Evolutionary conservation across 2,888 invertebrate genomes (phyloP), one percentile per base, ranked within the genome.

Genomic region (Elaeidobius kamerunicus): DNA sequence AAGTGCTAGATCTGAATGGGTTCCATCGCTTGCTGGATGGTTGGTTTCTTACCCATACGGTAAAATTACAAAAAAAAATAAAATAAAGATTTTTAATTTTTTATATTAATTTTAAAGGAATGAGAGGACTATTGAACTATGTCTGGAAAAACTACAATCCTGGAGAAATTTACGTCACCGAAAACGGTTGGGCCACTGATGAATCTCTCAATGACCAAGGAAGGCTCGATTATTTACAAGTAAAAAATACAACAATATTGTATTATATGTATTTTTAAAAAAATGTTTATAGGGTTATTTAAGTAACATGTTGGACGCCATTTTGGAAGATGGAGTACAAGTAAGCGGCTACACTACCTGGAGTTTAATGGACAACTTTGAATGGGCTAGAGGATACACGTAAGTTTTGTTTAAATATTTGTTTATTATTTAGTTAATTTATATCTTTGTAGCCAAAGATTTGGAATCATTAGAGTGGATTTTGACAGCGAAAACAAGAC

Each of bases 131-230:
- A 1, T 65, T 85, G 0, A 68, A 74, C 14, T 77, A 78, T 72
- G 75, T 70, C 20, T 67, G 64, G 56, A 50, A 56, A 1, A 60
- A 65, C 17, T 70, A 68, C 52, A 57, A 61, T 36, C 79, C 82
- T 65, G 79, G 80, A 0, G 69, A 75, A 36, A 72, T 84, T 6
- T 75, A 74, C 50, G 66, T 84, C 1, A 78, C 79, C 0, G 84
- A 81, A 63, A 83, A 82, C 57, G 83, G 83, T 1, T 77, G 50
- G 75, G 4, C 61, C 14, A 77, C 77, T 20, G 28, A 35, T 16
- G 23, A n/a, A 9, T 15, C 14, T 15, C 30, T 58, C 11, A 19
- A 55, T 36, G 59, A 59, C 23, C 40, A 44, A 28, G 15, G 16
- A 11, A 35, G 59, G 28, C n/a, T 59, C n/a, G 52, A 43, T n/a